Base-by-base conservation (phyloP, 2,797 vertebrate species). In the Manis crassicaudata region DNA sequence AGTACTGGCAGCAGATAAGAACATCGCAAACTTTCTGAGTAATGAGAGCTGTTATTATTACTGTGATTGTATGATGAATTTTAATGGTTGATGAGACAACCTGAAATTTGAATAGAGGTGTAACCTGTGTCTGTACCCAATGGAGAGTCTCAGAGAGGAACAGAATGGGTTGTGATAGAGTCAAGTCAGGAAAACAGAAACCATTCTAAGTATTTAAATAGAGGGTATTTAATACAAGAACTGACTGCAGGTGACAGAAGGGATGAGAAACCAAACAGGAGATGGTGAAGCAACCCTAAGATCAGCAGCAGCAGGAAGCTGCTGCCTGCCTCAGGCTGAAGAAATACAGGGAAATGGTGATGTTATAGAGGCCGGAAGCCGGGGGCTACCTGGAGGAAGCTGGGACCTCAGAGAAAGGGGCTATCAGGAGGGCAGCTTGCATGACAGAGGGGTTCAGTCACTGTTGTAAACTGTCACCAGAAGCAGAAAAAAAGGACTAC, bases 131-230 rank as follows among this genome's bases (percentile, higher is more conserved):
- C 65, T 40, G 20, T 80, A 37, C 23, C 79, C 46, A 23, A 1
- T 35, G 43, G 67, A 68, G 37, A 5, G 43, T 46, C 65, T 37
- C 91, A 92, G 75, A 58, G 72, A 90, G 63, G 21, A 91, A 80
- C 3, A 72, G 32, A 58, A 67, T 46, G 23, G 54, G 23, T 63
- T 50, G 17, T 43, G 87, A 79, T 54, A 9, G 62, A 12, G 12
- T 82, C 81, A 72, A 21, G 27, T 88, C 46, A 70, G 81, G 82
- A 88, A 96, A 94, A 58, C 12, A 85, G 77, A 90, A 90, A 67
- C 35, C 35, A 25, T 32, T 56, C 32, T 32, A 80, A 63, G 35
- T 35, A 50, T 80, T 89, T 54, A 88, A 73, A 85, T 2, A 79
- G 37, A 67, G 11, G n/a, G 37, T 29, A 76, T 63, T 81, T 37